Percentiles rank a stretch among this genome's conserved stretches.
Conservation (phyloP, 2,113 vertebrate genomes). For the Atrichornis clamosus region DNA sequence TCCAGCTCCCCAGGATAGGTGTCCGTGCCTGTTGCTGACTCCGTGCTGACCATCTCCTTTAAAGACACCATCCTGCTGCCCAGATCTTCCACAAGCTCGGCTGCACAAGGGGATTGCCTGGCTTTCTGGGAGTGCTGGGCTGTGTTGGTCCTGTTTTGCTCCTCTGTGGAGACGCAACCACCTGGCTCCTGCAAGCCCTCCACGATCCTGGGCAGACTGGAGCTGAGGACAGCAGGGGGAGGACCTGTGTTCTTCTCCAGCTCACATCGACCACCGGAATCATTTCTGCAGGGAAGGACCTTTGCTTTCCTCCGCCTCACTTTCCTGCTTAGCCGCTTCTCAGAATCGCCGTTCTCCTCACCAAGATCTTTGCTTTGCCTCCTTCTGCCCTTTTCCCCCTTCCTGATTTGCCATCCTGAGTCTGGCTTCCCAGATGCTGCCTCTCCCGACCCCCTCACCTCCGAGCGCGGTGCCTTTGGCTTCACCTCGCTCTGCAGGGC, state of each 20-base stretch:
- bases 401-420: neutral
- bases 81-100: neutral
- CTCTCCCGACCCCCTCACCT: neutral
- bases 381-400: neutral
- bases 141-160: neutral
- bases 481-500: neutral
- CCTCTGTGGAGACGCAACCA: neutral
- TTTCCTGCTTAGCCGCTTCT: conserved; percentile 35
- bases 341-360: neutral
- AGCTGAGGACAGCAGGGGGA: conserved; percentile 51
- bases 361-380: neutral
- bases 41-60: neutral
- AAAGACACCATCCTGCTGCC: neutral
- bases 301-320: conserved; percentile 33
- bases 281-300: neutral
- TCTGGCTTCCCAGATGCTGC: neutral
- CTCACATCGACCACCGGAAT: neutral
- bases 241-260: conserved; percentile 14
- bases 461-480: rapidly evolving
- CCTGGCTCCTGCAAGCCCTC: neutral
- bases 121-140: neutral
- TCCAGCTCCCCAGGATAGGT: neutral
- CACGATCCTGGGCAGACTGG: conserved; percentile 62
- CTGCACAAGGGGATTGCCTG: neutral
- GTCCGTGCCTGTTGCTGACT: neutral